A percentile compares a stretch with the other conserved stretches of the same genome.
Conservation (phyloP, 2,888 invertebrate species). For the Spodoptera exigua region DNA sequence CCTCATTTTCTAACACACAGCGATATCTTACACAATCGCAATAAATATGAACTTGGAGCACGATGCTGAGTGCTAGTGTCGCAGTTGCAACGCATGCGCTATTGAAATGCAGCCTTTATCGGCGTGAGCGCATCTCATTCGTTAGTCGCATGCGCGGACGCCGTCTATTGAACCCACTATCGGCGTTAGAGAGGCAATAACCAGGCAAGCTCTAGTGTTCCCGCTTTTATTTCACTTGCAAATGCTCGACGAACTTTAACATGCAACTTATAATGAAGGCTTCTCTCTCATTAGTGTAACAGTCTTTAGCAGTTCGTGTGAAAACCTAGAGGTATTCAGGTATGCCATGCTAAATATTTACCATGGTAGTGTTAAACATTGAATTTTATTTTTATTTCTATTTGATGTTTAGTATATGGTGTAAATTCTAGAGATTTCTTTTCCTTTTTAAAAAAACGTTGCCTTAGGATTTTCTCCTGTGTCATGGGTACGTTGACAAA, state of each 20-base stretch:
- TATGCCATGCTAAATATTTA: constrained; percentile 34
- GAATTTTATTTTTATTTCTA: constrained; percentile 9
- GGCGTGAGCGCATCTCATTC: constrained; percentile 81
- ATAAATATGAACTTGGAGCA: constrained; percentile 51
- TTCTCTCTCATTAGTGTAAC: constrained; percentile 54
- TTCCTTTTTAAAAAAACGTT: no score
- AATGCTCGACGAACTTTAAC: constrained; percentile 50
- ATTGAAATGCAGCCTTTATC: constrained; percentile 82
- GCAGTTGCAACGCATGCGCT: constrained; percentile 54
- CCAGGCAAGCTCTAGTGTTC: constrained; percentile 61
- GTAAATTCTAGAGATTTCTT: no score
- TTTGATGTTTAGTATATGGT: constrained; percentile 4
- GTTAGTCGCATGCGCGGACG: constrained; percentile 78
- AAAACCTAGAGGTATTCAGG: constrained; percentile 15
- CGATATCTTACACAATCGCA: constrained; percentile 53
- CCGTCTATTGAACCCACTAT: constrained; percentile 84
- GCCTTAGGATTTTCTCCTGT: no score
- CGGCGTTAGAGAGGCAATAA: constrained; percentile 82
- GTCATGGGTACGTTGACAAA: no score
- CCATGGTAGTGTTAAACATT: constrained; percentile 20
- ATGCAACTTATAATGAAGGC: constrained; percentile 48
- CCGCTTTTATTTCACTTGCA: constrained; percentile 60
- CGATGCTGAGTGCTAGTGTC: constrained; percentile 52
- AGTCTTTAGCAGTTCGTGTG: constrained; percentile 43
- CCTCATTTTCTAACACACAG: constrained; percentile 38